Evolutionary conservation across 2,888 invertebrate genomes (phyloP).

Genomic region (Neuroscelio doddi): DNA sequence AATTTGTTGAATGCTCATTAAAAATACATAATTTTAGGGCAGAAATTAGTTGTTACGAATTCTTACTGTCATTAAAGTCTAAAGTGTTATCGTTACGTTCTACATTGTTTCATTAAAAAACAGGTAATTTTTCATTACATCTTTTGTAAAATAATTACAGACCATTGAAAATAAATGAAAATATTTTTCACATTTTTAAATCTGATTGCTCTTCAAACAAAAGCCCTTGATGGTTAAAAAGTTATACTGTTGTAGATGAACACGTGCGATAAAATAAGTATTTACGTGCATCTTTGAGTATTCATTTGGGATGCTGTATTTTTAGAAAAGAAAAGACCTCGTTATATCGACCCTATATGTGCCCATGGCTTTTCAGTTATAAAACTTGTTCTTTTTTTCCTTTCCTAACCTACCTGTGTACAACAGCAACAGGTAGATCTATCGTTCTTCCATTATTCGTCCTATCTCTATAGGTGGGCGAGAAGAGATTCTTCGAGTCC

Average conservation of each 20-base stretch:
- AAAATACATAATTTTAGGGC: too few species aligned
- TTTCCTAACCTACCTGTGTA: slow-evolving; percentile 20
- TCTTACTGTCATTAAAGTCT: too few species aligned
- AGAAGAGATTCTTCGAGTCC: not conserved
- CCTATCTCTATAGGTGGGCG: slow-evolving; percentile 6
- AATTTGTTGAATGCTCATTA: too few species aligned
- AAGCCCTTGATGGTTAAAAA: not conserved
- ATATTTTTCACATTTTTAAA: too few species aligned
- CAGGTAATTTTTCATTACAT: too few species aligned
- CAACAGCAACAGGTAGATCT: slow-evolving; percentile 40
- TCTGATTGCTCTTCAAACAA: not conserved
- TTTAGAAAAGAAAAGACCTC: slow-evolving; percentile 19
- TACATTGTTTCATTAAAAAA: too few species aligned
- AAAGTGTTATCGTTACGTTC: too few species aligned
- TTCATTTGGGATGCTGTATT: slow-evolving; percentile 8
- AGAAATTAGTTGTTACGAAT: too few species aligned
- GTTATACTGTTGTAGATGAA: slow-evolving; percentile 20
- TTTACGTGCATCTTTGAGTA: slow-evolving; percentile 31
- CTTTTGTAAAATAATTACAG: too few species aligned
- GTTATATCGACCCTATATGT: not conserved
- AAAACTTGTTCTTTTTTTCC: slow-evolving; percentile 35
- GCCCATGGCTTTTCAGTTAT: slow-evolving; percentile 21
- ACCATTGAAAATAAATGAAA: too few species aligned
- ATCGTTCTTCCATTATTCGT: slow-evolving; percentile 6
- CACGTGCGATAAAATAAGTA: slow-evolving; percentile 37